Evolutionary conservation across 2,113 vertebrate genomes (phyloP), one percentile per base, ranked within the genome.

Genomic region (Pseudolaguvia tuberculata): DNA sequence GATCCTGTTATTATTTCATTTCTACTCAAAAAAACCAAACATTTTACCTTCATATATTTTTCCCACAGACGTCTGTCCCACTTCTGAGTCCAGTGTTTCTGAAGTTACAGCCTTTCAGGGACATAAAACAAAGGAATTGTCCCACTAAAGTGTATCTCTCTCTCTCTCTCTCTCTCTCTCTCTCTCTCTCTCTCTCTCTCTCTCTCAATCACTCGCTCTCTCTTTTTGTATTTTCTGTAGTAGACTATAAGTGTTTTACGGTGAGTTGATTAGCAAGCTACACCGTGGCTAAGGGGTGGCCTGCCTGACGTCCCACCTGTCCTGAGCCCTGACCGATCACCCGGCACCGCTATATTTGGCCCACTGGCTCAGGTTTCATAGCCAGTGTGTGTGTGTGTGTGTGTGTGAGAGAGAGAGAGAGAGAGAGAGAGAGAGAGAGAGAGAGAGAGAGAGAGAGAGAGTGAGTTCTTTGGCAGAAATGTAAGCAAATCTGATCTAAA

Each of bases 291-390:
- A 85, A 87, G 85, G 88, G 88, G 87, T 93, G 89, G 91, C 89
- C 91, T 91, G 84, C 79, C 91, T 91, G 84, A 79, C 84, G 78
- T 88, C 89, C 86, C 93, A 94, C 94, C 93, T 94, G 93, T 91
- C 91, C 90, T 87, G 75, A 83, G 81, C 90, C 88, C 87, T 88
- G 84, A 86, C 90, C 86, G 81, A 90, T 91, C 89, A 84, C 89
- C 88, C 90, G 80, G 88, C 91, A 87, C 81, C 88, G 87, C 94
- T 98, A 97, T 95, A 95, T 98, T 97, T 97, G 95, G 94, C 84
- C 90, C 88, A 88, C 89, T 85, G 92, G 93, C 93, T 98, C 95
- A 92, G 89, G 92, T 97, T 97, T 93, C 97, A 95, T 85, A 80
- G 88, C 88, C 86, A 88, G 57, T 57, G 48, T 52, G 10, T 55